Percentiles rank a stretch among this genome's conserved stretches.
Conservation (phyloP, 2,113 vertebrate genomes). For the Setophaga coronata region DNA sequence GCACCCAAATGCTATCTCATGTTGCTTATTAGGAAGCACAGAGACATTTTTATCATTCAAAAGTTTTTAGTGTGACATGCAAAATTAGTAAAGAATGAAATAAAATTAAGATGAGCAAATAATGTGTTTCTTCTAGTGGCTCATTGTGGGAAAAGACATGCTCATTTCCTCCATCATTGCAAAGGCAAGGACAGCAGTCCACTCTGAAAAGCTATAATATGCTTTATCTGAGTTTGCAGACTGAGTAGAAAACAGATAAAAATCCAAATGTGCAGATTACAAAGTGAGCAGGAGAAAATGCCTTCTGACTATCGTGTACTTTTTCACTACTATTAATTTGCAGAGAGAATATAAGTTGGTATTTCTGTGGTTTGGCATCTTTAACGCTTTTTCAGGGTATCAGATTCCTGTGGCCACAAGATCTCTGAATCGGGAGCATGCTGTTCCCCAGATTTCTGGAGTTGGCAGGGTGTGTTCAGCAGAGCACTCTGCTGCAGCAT, state of each 20-base stretch:
- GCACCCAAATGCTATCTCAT: background rate
- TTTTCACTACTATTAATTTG: background rate
- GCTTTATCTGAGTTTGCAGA: background rate
- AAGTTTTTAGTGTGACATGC: background rate
- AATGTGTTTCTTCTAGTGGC: background rate
- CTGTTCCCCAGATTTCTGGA: background rate
- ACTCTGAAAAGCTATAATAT: background rate
- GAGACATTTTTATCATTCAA: background rate
- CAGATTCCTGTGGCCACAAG: background rate
- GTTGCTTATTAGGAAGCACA: background rate
- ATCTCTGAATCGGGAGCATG: fast-evolving
- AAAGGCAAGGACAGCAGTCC: fast-evolving
- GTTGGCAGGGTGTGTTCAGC: background rate
- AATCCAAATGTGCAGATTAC: background rate
- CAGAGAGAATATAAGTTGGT: background rate
- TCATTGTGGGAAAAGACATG: fast-evolving
- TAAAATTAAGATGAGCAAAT: background rate
- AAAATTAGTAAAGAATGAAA: background rate
- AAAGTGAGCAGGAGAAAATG: background rate
- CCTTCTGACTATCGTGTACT: background rate
- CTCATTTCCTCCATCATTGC: background rate
- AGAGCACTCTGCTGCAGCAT: background rate
- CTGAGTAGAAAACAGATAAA: background rate
- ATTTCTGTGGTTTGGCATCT: background rate
- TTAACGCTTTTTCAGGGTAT: background rate